A percentile compares a stretch with the other conserved stretches of the same genome.
Conservation (phyloP, 2,888 invertebrate genomes). For the Polymixis lichenea region DNA sequence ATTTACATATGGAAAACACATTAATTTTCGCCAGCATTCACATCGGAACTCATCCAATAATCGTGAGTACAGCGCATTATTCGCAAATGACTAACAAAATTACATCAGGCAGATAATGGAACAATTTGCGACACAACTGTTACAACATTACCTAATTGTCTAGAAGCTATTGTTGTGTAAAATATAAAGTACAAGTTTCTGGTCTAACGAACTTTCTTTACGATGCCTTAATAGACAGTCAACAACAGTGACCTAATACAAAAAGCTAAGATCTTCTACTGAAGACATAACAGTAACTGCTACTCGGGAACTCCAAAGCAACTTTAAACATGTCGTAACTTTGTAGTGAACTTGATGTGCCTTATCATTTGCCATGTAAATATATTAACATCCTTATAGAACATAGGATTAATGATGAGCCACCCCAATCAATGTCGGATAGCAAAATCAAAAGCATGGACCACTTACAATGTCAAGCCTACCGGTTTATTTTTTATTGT, state of each 20-base stretch:
- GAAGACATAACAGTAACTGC: not conserved
- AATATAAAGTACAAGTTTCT: slow-evolving; percentile 32
- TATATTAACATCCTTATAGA: too few relatives aligned
- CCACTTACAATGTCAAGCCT: not conserved
- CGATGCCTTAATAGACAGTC: slow-evolving; percentile 11
- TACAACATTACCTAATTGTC: slow-evolving; percentile 43
- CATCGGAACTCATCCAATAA: not conserved
- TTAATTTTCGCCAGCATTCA: not conserved
- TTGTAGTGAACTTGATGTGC: not conserved
- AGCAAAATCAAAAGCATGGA: not conserved
- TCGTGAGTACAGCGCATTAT: not conserved
- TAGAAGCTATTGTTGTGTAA: slow-evolving; percentile 42
- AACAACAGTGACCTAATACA: not conserved
- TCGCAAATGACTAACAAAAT: slow-evolving; percentile 36
- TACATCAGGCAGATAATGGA: slow-evolving; percentile 21
- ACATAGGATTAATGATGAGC: not conserved
- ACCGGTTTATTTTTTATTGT: not conserved
- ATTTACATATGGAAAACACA: too few relatives aligned
- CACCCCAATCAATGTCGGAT: not conserved
- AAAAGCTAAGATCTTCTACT: not conserved
- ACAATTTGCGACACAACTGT: slow-evolving; percentile 31
- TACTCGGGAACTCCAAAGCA: not conserved
- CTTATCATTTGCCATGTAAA: not conserved
- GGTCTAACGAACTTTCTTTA: slow-evolving; percentile 50
- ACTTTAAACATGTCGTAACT: not conserved